Conservation (phyloP, 2,888 invertebrate species). For the Acleris literana region DNA sequence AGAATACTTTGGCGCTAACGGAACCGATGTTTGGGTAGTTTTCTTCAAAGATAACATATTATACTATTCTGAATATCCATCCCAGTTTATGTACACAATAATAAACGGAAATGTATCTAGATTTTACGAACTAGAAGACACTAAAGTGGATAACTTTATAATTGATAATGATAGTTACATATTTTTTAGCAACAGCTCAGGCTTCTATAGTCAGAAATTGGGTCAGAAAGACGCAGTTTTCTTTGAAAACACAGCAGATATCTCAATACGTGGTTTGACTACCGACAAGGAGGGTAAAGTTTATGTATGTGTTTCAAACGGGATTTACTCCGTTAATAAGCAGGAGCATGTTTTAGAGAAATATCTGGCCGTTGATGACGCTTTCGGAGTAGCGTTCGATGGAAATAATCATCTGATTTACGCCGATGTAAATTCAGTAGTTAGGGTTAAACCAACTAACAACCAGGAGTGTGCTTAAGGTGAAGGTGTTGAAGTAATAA, state of each 20-base stretch:
- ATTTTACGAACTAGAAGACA: constrained; percentile 66
- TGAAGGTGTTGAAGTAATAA: neutral
- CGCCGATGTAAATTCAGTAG: constrained; percentile 48
- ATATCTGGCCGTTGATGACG: constrained; percentile 55
- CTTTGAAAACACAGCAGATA: constrained; percentile 43
- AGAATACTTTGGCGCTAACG: constrained; percentile 52
- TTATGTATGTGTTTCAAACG: constrained; percentile 57
- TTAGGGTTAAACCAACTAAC: constrained; percentile 8
- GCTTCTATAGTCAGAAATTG: constrained; percentile 61
- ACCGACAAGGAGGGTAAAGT: constrained; percentile 57
- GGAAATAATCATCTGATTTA: constrained; percentile 66
- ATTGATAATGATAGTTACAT: constrained; percentile 61
- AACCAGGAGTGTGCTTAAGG: neutral
- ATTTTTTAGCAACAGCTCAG: constrained; percentile 64
- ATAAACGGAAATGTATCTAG: constrained; percentile 51
- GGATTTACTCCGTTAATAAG: constrained; percentile 59
- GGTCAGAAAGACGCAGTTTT: constrained; percentile 56
- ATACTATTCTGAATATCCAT: constrained; percentile 63
- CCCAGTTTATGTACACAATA: constrained; percentile 59
- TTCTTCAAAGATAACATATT: constrained; percentile 59
- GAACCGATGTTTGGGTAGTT: constrained; percentile 61
- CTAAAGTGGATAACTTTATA: constrained; percentile 64
- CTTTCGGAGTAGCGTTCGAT: constrained; percentile 69
- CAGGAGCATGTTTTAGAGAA: constrained; percentile 47
- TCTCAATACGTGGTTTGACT: constrained; percentile 57